Conservation (phyloP, 2,888 invertebrate species). For the Mesorhabditis spiculigera region DNA sequence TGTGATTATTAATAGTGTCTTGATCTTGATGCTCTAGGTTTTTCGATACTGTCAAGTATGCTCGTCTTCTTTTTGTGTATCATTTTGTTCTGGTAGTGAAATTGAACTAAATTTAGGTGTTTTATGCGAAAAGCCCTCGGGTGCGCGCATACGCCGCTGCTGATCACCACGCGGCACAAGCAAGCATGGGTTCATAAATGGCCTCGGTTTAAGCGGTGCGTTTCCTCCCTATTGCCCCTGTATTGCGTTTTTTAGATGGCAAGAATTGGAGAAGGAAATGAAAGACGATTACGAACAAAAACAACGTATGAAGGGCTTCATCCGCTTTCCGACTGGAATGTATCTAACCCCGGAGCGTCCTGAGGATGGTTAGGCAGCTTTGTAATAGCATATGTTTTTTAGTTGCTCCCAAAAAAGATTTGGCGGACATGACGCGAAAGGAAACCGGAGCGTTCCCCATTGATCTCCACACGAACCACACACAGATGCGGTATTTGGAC, state of each 20-base stretch:
- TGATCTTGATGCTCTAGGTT: too few species aligned
- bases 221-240: too few species aligned
- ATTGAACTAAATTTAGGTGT: too few species aligned
- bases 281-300: slow-evolving; percentile 38
- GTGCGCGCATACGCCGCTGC: not conserved
- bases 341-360: slow-evolving; percentile 51
- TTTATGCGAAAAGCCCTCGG: too few species aligned
- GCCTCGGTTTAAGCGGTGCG: slow-evolving; percentile 23
- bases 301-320: slow-evolving; percentile 31
- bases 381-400: slow-evolving; percentile 4
- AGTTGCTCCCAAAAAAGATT: slow-evolving; percentile 50
- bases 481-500: slow-evolving; percentile 51
- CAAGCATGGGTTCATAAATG: slow-evolving; percentile 27
- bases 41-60: too few species aligned
- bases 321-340: slow-evolving; percentile 42
- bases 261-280: slow-evolving; percentile 31
- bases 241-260: slow-evolving; percentile 21
- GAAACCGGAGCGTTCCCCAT: slow-evolving; percentile 47
- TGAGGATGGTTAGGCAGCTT: slow-evolving; percentile 34
- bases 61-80: too few species aligned
- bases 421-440: slow-evolving; percentile 45
- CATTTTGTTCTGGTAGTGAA: too few species aligned
- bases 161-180: not conserved
- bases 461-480: slow-evolving; percentile 47
- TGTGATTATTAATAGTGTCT: slow-evolving; percentile 64